Base-by-base conservation (phyloP, 2,888 invertebrate species). In the Encarsia formosa region DNA sequence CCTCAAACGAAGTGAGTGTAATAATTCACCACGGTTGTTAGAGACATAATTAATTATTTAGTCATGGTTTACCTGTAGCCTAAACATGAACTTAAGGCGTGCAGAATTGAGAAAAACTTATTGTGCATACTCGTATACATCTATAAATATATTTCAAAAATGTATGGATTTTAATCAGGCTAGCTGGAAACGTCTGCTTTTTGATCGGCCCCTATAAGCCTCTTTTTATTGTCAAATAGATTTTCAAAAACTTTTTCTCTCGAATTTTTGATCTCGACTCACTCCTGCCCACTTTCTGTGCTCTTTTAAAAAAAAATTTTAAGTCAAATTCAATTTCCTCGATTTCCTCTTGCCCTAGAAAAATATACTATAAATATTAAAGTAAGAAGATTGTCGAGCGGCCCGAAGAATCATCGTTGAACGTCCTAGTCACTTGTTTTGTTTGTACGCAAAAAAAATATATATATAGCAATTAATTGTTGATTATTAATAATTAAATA, bases 401-500 rank as follows among this genome's bases (percentile, higher is more conserved):
- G 56, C 56, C 50, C 48, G 32, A 53, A 48, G 50, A 53, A 56
- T 50, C 50, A 49, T 56, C 56, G 41, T 53, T 56, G 53, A 56
- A 56, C 50, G 56, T 53, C 56, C 56, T 56, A 56, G 56, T 53
- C 53, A 56, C 53, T 56, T 50, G 56, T 56, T 56, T 57, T 49
- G 54, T 57, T 57, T 57, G 46, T 54, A 53, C 44, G 48, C 47
- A 51, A 51, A 40, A 49, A 54, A 48, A 34, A 41, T 26, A 46
- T 55, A 56, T 54, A 59, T 42, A 55, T 57, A 51, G 47, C 51
- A 54, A 56, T 56, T 55, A 56, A 60, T 60, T 57, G 54, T 58
- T 59, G 56, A 53, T 54, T 60, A 59, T 52, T 59, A 57, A 60
- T 57, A 57, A 55, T 57, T 57, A 56, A 57, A 59, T 57, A 57